phyloP scores from a whole-genome alignment of 2,888 invertebrate species.

The Eupithecia dodoneata region DNA sequence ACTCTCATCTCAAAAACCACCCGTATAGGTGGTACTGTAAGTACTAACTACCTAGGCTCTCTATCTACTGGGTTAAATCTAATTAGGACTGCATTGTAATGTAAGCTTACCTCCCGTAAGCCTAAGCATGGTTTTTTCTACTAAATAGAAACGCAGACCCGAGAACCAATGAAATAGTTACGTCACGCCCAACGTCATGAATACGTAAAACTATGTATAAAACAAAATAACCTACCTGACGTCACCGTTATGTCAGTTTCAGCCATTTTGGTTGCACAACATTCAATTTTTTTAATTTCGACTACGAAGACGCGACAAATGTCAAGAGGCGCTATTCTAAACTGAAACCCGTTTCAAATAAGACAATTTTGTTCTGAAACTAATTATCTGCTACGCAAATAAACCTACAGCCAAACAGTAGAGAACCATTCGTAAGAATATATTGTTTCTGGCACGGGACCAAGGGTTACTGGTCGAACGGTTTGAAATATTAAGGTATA shows the following conservation, averaged over 20 bases:
- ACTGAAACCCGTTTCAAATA: background rate
- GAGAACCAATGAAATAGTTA: background rate
- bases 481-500: background rate
- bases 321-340: background rate
- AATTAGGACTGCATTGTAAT: background rate
- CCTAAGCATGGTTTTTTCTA: too few relatives aligned
- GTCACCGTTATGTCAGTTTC: background rate
- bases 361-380: background rate
- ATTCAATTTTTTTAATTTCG: background rate
- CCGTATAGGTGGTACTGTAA: background rate
- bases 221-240: background rate
- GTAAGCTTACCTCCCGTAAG: background rate
- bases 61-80: background rate
- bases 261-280: background rate
- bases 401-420: background rate
- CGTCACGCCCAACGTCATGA: background rate
- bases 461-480: background rate
- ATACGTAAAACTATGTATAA: background rate
- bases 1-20: background rate
- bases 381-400: conserved; percentile 5
- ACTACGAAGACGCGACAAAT: background rate
- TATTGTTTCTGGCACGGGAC: background rate
- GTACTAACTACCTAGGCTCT: background rate
- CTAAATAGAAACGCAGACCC: background rate
- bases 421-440: background rate